These are phyloP conservation scores for Eristalinus aeneus DNA, from an alignment of 2,888 invertebrate species.

Conservation along the genomic window DNA sequence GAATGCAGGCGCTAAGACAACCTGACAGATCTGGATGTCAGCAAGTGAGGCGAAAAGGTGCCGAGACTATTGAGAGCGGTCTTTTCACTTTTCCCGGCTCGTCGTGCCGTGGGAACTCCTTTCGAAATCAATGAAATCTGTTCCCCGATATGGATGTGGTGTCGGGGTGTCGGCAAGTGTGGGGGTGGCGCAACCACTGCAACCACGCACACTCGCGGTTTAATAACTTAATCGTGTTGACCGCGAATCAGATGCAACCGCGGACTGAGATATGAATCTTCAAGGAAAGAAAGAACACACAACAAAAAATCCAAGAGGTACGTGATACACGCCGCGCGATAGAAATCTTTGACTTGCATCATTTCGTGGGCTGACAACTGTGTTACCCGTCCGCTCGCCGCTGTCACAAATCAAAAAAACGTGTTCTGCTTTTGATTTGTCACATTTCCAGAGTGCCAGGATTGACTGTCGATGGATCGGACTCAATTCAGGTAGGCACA, in stretches of 20 bases:
- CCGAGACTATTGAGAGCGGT: conserved; percentile 40
- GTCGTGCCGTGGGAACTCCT: conserved; percentile 44
- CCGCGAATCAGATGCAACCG: conserved; percentile 57
- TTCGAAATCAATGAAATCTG: neutral
- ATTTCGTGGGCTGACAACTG: conserved; percentile 65
- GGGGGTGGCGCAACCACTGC: conserved; percentile 37
- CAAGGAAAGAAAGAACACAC: neutral
- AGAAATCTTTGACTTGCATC: conserved; percentile 67
- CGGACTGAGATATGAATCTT: conserved; percentile 55
- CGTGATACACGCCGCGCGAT: conserved; percentile 62
- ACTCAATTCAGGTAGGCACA: conserved; percentile 68
- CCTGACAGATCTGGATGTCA: conserved; percentile 67
- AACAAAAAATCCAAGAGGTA: conserved; percentile 43
- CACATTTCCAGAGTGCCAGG: conserved; percentile 46
- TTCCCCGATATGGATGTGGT: neutral
- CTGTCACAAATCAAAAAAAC: conserved; percentile 40
- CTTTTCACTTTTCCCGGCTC: conserved; percentile 34
- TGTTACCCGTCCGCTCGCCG: conserved; percentile 50
- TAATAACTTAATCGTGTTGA: conserved; percentile 69
- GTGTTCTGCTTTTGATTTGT: conserved; percentile 47
- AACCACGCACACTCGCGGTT: conserved; percentile 45
- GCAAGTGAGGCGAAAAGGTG: conserved; percentile 57
- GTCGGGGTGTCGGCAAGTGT: neutral
- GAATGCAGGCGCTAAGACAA: conserved; percentile 55
- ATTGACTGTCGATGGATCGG: conserved; percentile 70